Evolutionary conservation across 1,140 invertebrate species (phyloP), one percentile per base, ranked within the genome.

Genomic region (Drosophila novamexicana): DNA sequence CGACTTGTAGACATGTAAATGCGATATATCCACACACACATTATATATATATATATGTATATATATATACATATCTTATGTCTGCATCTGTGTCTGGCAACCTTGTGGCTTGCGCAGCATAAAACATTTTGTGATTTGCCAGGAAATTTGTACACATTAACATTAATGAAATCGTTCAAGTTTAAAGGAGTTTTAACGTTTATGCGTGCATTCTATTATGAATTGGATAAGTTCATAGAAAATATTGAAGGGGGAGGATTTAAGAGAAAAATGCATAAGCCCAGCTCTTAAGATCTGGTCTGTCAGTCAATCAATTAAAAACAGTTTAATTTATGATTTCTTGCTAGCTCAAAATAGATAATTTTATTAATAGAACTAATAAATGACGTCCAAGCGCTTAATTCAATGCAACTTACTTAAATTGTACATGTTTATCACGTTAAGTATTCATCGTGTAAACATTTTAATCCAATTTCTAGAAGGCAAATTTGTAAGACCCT

Each of bases 71-170:
- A 18, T 52, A 44, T 18, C 44, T 57, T 58, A 6, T 40, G 50
- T 59, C 64, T 72, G 70, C 64, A 73, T 73, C 54, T 73, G 64
- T 29, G 64, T 62, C 66, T 69, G 71, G 71, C 65, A 69, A 74
- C 56, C 65, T 74, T 62, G 66, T 62, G 50, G 54, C 32, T 12
- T 47, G 14, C 32, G 47, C 49, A 40, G 29, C 34, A 69, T 59
- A 54, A 54, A 61, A 49, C 58, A 40, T 42, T 37, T 59, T 73
- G 56, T 52, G 66, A 49, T 39, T 54, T 54, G 59, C 44, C n/a
- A 47, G 47, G 40, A 39, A 71, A 71, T 65, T 64, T 64, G 57
- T 74, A 40, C 52, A 69, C 50, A 74, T 57, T 56, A 56, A 22
- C 66, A 69, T 62, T 74, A 67, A 39, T 34, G 9, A 45, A 34